These are phyloP conservation scores for Hirundichthys speculiger DNA, from an alignment of 2,113 vertebrate species.

Conservation along the genomic window DNA sequence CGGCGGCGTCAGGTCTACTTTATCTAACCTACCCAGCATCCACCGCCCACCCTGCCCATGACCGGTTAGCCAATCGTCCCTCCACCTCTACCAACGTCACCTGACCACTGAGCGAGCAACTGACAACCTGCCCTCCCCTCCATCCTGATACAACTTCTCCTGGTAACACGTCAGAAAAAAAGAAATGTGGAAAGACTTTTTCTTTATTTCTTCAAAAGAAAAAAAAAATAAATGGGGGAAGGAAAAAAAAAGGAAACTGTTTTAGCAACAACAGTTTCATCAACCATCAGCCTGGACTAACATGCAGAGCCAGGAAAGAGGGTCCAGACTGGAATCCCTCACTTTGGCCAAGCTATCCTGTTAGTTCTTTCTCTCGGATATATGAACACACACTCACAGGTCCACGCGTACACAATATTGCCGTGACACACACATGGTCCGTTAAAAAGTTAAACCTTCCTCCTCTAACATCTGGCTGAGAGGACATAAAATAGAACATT, in stretches of 20 bases:
- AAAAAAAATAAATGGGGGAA: slow-evolving; percentile 19
- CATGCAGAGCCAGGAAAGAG: slow-evolving; percentile 50
- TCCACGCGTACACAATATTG: slow-evolving; percentile 32
- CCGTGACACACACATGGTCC: slow-evolving; percentile 39
- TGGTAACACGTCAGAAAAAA: slow-evolving; percentile 39
- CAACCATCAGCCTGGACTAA: slow-evolving; percentile 48
- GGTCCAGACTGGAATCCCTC: slow-evolving; percentile 63
- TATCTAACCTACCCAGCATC: slow-evolving; percentile 36
- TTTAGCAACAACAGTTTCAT: slow-evolving; percentile 40
- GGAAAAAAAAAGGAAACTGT: slow-evolving; percentile 16
- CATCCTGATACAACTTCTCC: slow-evolving; percentile 50
- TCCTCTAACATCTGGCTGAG: slow-evolving; percentile 42
- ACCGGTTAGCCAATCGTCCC: slow-evolving; percentile 56
- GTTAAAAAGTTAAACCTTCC: slow-evolving; percentile 34
- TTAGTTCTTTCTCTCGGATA: slow-evolving; percentile 47
- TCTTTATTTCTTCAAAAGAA: slow-evolving; percentile 10
- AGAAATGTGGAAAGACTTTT: slow-evolving; percentile 43
- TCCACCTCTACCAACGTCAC: slow-evolving; percentile 36
- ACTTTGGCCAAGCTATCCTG: slow-evolving; percentile 49
- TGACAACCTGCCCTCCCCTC: slow-evolving; percentile 41
- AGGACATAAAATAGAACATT: slow-evolving; percentile 36
- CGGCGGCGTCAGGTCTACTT: slow-evolving; percentile 29
- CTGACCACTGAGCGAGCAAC: slow-evolving; percentile 29
- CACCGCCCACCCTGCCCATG: slow-evolving; percentile 6
- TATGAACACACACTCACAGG: slow-evolving; percentile 37